Evolutionary conservation across 2,113 vertebrate genomes (phyloP).

Genomic region (Vanacampus margaritifer): DNA sequence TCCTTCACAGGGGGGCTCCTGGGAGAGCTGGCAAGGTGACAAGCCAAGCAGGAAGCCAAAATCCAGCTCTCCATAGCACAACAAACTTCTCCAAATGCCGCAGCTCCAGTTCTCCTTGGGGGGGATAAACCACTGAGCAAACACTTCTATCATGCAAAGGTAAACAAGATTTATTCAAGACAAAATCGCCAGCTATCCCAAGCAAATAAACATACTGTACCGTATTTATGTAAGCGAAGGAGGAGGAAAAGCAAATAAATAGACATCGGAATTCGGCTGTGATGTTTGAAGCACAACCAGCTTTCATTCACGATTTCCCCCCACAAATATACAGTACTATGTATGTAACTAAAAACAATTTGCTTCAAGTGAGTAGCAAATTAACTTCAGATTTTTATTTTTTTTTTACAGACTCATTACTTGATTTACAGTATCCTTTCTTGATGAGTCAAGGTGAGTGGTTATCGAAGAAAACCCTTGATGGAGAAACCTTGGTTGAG

Average conservation of each 20-base stretch:
- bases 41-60: conserved; percentile 65
- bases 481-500: too few species aligned
- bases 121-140: conserved; percentile 35
- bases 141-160: conserved; percentile 24
- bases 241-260: conserved; percentile 16
- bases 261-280: conserved; percentile 15
- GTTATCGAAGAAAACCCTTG: too few species aligned
- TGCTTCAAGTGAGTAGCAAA: not conserved
- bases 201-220: conserved; percentile 11
- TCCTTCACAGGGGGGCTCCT: conserved; percentile 45
- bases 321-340: not conserved
- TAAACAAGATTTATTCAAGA: conserved; percentile 24
- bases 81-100: conserved; percentile 60
- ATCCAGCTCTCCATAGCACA: conserved; percentile 60
- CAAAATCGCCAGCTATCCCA: conserved; percentile 10
- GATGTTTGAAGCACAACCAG: not conserved
- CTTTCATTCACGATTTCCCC: not conserved
- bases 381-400: not conserved
- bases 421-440: too few species aligned
- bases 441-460: too few species aligned
- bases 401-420: too few species aligned
- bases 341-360: not conserved
- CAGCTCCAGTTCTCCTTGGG: conserved; percentile 27
- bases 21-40: conserved; percentile 55
- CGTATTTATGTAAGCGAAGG: conserved; percentile 8